These are phyloP conservation scores for Drosophila eugracilis DNA, from an alignment of 1,140 invertebrate genomes.

Conservation along the genomic window DNA sequence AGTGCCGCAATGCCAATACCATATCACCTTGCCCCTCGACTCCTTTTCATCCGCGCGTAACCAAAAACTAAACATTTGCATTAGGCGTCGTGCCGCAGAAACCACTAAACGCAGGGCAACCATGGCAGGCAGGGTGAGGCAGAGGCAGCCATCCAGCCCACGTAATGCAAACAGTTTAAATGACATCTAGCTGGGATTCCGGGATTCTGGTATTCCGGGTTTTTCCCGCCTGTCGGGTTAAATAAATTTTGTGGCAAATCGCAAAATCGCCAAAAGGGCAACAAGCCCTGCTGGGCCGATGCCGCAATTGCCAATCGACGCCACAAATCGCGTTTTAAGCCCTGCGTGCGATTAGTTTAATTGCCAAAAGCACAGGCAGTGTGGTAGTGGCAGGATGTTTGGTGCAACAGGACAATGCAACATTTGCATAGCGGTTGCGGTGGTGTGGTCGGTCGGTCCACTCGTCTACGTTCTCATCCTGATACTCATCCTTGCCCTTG, in stretches of 20 bases:
- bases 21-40: no score
- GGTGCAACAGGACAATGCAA: conserved; percentile 71
- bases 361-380: conserved; percentile 48
- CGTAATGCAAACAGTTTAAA: conserved; percentile 70
- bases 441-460: no score
- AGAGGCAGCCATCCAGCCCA: conserved; percentile 41
- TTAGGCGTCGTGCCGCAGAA: conserved; percentile 59
- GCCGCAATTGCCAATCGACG: conserved; percentile 70
- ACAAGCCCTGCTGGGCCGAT: conserved; percentile 6
- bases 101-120: no score
- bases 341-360: conserved; percentile 84
- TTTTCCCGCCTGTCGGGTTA: conserved; percentile 35
- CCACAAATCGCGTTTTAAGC: conserved; percentile 84
- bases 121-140: no score
- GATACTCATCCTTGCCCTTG: no score
- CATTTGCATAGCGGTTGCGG: conserved; percentile 68
- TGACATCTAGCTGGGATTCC: conserved; percentile 41
- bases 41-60: conserved; percentile 14
- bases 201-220: not conserved
- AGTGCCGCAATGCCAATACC: no score
- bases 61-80: conserved; percentile 77
- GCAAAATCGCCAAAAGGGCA: conserved; percentile 47
- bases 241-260: conserved; percentile 74
- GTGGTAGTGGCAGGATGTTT: not conserved
- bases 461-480: no score